A percentile compares a stretch with the other conserved stretches of the same genome.
These are phyloP conservation scores for Choloepus hoffmanni DNA, from an alignment of 2,113 vertebrate species.

Conservation along the genomic window DNA sequence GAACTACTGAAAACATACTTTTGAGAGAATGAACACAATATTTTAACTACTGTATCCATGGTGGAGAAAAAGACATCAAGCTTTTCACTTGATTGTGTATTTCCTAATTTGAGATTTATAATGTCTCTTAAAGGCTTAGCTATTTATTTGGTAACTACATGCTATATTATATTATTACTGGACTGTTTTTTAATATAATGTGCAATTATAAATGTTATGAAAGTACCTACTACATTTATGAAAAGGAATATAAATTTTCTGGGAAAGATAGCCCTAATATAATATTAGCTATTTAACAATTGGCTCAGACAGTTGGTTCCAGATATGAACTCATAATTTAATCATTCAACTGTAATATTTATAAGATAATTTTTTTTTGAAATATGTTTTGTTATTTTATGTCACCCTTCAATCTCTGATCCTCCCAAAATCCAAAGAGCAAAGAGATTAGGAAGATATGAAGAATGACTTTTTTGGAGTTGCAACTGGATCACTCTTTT, in stretches of 20 bases:
- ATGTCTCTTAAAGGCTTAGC: conserved; percentile 28
- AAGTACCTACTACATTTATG: not conserved
- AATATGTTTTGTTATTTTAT: conserved; percentile 9
- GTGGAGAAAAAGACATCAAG: not conserved
- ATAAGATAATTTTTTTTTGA: not conserved
- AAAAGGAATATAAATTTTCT: not conserved
- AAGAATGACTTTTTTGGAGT: not conserved
- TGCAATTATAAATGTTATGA: not conserved
- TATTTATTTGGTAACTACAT: not conserved
- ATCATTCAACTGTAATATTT: not conserved
- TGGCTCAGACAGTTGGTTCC: not conserved
- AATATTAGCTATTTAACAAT: not conserved
- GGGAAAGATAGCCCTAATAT: not conserved
- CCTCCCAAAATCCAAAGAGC: not conserved
- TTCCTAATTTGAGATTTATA: not conserved
- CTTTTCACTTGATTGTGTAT: not conserved
- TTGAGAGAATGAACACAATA: not conserved
- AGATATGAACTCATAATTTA: not conserved
- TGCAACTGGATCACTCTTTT: not conserved
- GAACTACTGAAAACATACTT: not conserved
- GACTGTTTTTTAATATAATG: conserved; percentile 13
- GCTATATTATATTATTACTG: not conserved
- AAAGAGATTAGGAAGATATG: not conserved
- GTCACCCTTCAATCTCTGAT: not conserved
- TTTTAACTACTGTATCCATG: not conserved